Base-by-base conservation (phyloP, 2,888 invertebrate genomes). In the Melieria crassipennis region DNA sequence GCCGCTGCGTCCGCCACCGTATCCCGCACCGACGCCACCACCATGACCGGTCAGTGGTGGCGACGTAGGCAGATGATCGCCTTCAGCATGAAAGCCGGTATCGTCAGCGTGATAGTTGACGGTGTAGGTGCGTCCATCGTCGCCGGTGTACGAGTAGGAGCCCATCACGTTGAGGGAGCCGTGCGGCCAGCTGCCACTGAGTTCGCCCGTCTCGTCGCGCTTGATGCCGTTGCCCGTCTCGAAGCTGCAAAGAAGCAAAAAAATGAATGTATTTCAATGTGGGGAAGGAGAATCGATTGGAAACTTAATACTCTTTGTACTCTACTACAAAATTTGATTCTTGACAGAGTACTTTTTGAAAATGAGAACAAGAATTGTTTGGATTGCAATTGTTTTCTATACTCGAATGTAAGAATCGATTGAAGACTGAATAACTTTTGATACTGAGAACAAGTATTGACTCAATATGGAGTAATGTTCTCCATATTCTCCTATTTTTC, bases 11-110 rank as follows among this genome's bases (percentile, higher is more conserved):
- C 68, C 52, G 30, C 48, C 67, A 61, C 69, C 69, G 7, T 72
- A 66, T 2, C 68, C 67, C 43, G 58, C 43, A 30, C 42, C 65
- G 11, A 55, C 58, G 13, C 30, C 46, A 46, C n/a, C 75, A 70
- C 70, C 71, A 4, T 67, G 46, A 10, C 73, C 47, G 10, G 93
- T 93, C 77, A 93, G 88, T 43, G 93, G 92, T 55, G 93, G 93
- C 7, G 93, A 90, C 48, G 92, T 92, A 56, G 94, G 94, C 78
- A 94, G 86, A 85, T 94, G 94, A 57, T 92, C 92, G 66, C 94
- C 94, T 79, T 90, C 90, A 10, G 93, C 92, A 81, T 92, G 90
- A 86, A 93, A 94, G 71, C 94, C 94, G 81, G 92, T 92, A 78
- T 91, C 91, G 83, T 94, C 93, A 68, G 93, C 93, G 70, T 91